Evolutionary conservation across 1,140 invertebrate species (phyloP), one percentile per base, ranked within the genome.

Genomic region (Achatina immaculata): DNA sequence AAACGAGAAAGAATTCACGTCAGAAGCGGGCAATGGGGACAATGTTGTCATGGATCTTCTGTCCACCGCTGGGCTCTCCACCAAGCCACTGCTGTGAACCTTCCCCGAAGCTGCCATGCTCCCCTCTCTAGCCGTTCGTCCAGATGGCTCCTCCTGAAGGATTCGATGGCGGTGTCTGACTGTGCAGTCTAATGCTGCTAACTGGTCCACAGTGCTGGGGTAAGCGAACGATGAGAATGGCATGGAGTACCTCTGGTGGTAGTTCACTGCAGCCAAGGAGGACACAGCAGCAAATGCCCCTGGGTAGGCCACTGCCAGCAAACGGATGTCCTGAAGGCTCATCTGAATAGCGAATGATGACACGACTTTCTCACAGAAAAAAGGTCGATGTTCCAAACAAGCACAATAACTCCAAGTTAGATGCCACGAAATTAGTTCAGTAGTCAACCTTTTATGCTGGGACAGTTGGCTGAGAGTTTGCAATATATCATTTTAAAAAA

Each of bases 231-330:
- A 7, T 11, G 77, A 43, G 43, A 72, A 72, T 14, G 31, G 38
- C 34, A 66, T 16, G 2, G 78, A 43, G 68, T 51, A 80, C 24
- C 78, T 43, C 3, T 34, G 78, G 42, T 68, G 76, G 34, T 76
- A 65, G 74, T 40, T 55, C 21, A 58, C 78, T 40, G 78, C 68
- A 11, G 78, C 48, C 68, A 80, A 51, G 11, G 78, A 72, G 16
- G 66, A 71, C 16, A 80, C 78, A 38, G 78, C 68, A 6, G 78
- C 78, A 48, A 80, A 80, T 31, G 78, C 78, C 55, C 78, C 78
- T 7, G 78, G 78, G 68, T 80, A 80, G 45, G 78, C 78, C 19
- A 68, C 78, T 6, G 78, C 78, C 48, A 80, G 40, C 31, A 80
- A 36, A 11, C 78, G 3, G 66, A 80, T 80, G 68, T 80, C 78